Evolutionary conservation across 1,140 invertebrate genomes (phyloP).

Genomic region (Lepidurus apus): DNA sequence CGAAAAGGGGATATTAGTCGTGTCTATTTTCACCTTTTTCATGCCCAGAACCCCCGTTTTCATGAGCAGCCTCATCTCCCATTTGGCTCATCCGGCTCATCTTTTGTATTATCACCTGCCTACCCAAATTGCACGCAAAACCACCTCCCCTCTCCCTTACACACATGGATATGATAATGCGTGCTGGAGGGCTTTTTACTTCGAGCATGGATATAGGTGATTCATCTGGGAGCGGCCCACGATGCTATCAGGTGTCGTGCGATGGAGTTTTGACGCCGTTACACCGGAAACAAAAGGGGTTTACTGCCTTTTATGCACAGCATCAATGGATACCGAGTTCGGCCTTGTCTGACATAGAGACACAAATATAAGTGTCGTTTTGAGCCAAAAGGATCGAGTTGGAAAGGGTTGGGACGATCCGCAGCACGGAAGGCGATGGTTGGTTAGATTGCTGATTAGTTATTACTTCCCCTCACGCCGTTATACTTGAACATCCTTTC

Average conservation of each 20-base stretch:
- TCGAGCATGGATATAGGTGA: background rate
- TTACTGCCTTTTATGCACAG: background rate
- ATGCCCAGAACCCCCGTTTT: background rate
- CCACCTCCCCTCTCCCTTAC: background rate
- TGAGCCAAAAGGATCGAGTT: background rate
- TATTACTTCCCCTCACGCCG: slow-evolving; percentile 14
- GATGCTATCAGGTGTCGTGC: slow-evolving; percentile 16
- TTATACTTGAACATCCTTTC: background rate
- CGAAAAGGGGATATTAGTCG: slow-evolving; percentile 10
- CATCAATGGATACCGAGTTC: background rate
- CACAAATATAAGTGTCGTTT: background rate
- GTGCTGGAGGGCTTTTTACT: background rate
- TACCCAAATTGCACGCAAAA: background rate
- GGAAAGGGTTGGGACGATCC: background rate
- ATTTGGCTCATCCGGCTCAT: slow-evolving; percentile 16
- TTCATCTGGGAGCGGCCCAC: slow-evolving; percentile 8
- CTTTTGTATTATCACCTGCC: slow-evolving; percentile 21
- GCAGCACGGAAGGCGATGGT: background rate
- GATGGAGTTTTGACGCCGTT: background rate
- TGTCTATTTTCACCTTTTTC: slow-evolving; percentile 14
- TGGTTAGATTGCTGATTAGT: slow-evolving; percentile 16
- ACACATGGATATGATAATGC: slow-evolving; percentile 5
- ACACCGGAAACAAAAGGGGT: slow-evolving; percentile 7
- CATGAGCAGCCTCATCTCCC: background rate
- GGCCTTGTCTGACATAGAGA: background rate